Evolutionary conservation across 1,140 invertebrate genomes (phyloP), one percentile per base, ranked within the genome.

Genomic region (Holcopasites calliopsidis): DNA sequence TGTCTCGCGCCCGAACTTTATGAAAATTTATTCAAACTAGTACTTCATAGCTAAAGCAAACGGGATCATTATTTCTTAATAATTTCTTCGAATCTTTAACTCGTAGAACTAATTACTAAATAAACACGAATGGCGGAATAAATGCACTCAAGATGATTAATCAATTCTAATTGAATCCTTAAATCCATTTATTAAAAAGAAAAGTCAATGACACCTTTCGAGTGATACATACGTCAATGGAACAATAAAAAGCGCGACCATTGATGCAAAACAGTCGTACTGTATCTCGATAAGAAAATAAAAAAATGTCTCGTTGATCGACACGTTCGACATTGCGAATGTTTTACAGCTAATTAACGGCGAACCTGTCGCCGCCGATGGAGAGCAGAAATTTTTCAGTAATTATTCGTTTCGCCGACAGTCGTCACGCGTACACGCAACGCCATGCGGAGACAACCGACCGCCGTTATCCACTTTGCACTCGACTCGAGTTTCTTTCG

Each of bases 311-410:
- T 57, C 21, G 35, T 31, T 65, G 80, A 77, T 77, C 76, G 81
- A 83, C 80, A 75, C 71, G 65, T 52, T 71, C 68, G 81, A 70
- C 79, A 82, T 82, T 60, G 28, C 26, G 40, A 69, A 50, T 54
- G 83, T 84, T 83, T 84, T 80, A 83, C 74, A 83, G 73, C 65
- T 84, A 84, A 84, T 84, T 84, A 83, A 80, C 80, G 64, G 68
- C 49, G 28, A 50, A 52, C 54, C 49, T 68, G 82, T 84, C 81
- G 77, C 81, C 81, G 77, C 75, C 69, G 64, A 21, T 80, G 81
- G 75, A 54, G 68, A 77, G 61, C 72, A 74, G 82, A 81, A 84
- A 84, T 84, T 84, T 79, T 84, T 84, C 77, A 52, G 62, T 73
- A 79, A 83, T 83, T 83, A 83, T 83, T 82, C 64, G 82, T 83